phyloP scores from a whole-genome alignment of 2,888 invertebrate species.

The Nasonia oneida region DNA sequence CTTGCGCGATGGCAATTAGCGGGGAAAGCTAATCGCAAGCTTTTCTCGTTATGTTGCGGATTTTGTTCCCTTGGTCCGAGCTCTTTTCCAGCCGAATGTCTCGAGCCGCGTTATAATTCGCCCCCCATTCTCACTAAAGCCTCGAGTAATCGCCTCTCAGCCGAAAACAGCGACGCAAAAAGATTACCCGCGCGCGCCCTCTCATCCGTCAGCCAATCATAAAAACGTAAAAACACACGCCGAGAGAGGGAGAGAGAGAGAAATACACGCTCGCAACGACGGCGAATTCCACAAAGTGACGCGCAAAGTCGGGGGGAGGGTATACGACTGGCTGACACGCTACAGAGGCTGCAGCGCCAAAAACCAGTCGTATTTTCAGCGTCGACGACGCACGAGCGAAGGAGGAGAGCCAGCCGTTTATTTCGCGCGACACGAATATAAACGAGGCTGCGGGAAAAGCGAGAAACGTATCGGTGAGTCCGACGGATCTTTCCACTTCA shows the following conservation, averaged over 20 bases:
- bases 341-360: conserved; percentile 9
- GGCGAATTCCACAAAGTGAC: conserved; percentile 20
- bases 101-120: background rate
- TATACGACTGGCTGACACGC: background rate
- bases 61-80: too few relatives aligned
- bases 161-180: background rate
- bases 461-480: conserved; percentile 14
- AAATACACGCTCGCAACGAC: background rate
- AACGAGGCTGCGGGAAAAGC: conserved; percentile 27
- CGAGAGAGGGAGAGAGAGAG: background rate
- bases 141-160: background rate
- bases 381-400: background rate
- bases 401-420: conserved; percentile 44
- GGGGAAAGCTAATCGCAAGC: background rate
- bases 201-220: background rate
- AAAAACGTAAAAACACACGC: background rate
- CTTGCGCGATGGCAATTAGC: background rate
- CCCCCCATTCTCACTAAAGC: background rate
- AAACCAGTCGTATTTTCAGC: conserved; percentile 42
- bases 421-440: conserved; percentile 45
- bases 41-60: background rate
- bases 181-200: background rate
- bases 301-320: background rate
- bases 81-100: too few relatives aligned
- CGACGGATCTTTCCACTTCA: conserved; percentile 43